These are phyloP conservation scores for Grammomys dolichurus DNA, from an alignment of 2,113 vertebrate species.

Conservation along the genomic window DNA sequence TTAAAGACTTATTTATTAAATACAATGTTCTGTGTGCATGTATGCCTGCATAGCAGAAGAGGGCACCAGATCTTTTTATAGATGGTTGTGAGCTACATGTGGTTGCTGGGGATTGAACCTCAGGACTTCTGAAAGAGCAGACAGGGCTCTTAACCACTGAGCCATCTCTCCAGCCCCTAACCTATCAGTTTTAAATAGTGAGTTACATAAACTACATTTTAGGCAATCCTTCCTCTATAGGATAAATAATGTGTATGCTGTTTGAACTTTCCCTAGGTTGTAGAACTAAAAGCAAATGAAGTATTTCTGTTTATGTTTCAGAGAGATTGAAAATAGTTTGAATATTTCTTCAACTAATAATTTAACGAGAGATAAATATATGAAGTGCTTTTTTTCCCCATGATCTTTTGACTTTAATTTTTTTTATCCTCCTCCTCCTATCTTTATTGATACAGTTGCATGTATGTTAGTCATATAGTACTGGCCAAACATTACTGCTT, in stretches of 20 bases:
- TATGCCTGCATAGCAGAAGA: too few relatives aligned
- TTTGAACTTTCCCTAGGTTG: slow-evolving; percentile 26
- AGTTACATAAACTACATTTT: slow-evolving; percentile 22
- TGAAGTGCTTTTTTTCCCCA: not conserved
- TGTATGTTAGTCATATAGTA: not conserved
- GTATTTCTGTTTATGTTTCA: not conserved
- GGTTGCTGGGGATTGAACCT: too few relatives aligned
- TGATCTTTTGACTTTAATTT: slow-evolving; percentile 25
- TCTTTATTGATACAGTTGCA: not conserved
- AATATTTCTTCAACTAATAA: slow-evolving; percentile 51
- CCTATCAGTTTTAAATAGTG: slow-evolving; percentile 17
- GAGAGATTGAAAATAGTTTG: slow-evolving; percentile 48
- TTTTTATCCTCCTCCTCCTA: not conserved
- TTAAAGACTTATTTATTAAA: not conserved
- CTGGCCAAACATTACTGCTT: not conserved
- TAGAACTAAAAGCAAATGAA: slow-evolving; percentile 6
- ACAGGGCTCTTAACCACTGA: too few relatives aligned
- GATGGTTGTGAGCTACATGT: too few relatives aligned
- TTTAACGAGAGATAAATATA: not conserved
- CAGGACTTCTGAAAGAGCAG: too few relatives aligned
- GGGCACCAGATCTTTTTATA: too few relatives aligned
- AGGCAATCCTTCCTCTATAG: not conserved
- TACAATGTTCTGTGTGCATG: too few relatives aligned
- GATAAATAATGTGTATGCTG: not conserved
- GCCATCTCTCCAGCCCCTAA: not conserved